Conservation (phyloP, 2,888 invertebrate species). For the Eilema sororculum region DNA sequence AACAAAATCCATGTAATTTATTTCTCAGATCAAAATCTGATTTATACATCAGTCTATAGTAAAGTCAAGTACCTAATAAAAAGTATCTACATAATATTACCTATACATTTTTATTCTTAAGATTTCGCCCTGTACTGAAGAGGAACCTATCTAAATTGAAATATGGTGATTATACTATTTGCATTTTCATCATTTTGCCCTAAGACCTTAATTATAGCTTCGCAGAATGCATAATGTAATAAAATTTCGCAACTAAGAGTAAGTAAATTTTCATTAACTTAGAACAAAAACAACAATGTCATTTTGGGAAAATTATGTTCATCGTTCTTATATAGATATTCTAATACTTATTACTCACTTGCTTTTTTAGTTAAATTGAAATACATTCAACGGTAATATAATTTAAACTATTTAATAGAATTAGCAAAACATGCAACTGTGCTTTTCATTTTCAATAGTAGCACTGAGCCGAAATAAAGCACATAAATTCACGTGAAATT, state of each 20-base stretch:
- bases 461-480: no score
- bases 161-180: conserved; percentile 23
- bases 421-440: no score
- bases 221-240: conserved; percentile 12
- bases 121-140: background rate
- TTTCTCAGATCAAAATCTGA: background rate
- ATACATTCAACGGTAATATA: no score
- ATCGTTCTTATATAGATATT: background rate
- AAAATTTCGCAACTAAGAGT: background rate
- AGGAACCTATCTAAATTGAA: conserved; percentile 15
- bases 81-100: background rate
- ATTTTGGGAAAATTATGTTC: background rate
- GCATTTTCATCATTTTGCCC: conserved; percentile 12
- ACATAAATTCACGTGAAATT: no score
- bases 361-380: background rate
- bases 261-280: background rate
- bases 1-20: background rate
- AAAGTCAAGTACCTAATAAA: background rate
- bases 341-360: background rate
- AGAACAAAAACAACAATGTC: background rate
- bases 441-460: no score
- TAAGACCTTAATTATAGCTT: conserved; percentile 14
- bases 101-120: no score
- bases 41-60: background rate
- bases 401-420: no score